A percentile compares a stretch with the other conserved stretches of the same genome.
Evolutionary conservation across 37 sponge, comb jelly and placozoan genomes (phyloP).

Genomic region (Axinella damicornis): DNA sequence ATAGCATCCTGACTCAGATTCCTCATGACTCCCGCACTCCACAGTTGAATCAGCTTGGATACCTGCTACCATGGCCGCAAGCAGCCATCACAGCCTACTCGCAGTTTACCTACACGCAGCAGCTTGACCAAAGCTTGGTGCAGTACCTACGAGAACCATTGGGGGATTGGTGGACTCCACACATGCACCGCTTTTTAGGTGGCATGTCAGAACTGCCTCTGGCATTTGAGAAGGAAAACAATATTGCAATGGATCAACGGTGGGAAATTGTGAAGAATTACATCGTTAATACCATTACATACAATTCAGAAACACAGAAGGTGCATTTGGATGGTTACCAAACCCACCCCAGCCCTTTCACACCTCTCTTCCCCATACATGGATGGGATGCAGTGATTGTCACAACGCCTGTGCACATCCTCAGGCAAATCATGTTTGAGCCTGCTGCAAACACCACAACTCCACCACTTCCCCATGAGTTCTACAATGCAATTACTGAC

Average conservation of each 20-base stretch:
- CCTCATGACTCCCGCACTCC: too few species aligned
- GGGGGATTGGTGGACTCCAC: constrained; percentile 53
- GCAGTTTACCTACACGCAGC: constrained; percentile 31
- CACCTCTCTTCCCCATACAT: constrained; percentile 58
- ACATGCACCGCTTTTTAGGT: constrained; percentile 58
- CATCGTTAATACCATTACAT: constrained; percentile 17
- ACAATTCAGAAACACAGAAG: neutral
- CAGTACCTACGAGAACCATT: too few species aligned
- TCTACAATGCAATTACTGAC: too few species aligned
- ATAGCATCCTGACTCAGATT: neutral
- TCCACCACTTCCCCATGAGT: too few species aligned
- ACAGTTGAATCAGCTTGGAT: too few species aligned
- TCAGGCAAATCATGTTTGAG: constrained; percentile 33
- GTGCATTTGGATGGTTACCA: neutral
- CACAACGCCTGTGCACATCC: constrained; percentile 57
- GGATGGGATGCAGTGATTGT: constrained; percentile 62
- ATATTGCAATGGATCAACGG: neutral
- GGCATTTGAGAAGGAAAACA: constrained; percentile 8
- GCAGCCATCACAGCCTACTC: constrained; percentile 49
- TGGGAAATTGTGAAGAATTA: constrained; percentile 5
- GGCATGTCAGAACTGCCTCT: constrained; percentile 54
- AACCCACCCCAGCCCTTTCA: constrained; percentile 37
- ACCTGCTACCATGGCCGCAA: constrained; percentile 72
- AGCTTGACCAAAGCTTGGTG: constrained; percentile 52
- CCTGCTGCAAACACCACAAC: constrained; percentile 4